These are phyloP conservation scores for Venustaconcha ellipsiformis DNA, from an alignment of 1,140 invertebrate genomes.

Conservation along the genomic window DNA sequence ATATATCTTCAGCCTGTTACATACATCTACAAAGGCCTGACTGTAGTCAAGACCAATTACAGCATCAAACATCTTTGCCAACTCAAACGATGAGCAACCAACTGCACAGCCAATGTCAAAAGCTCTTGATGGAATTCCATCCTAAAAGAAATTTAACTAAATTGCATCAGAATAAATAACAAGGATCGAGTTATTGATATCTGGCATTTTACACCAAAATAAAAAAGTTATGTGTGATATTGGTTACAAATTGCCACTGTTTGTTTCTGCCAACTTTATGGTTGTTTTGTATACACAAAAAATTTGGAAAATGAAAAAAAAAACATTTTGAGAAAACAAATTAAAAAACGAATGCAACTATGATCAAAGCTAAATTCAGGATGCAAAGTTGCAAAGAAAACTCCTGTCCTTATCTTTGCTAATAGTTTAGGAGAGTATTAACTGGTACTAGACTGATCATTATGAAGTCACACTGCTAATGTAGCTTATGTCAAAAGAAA, in stretches of 20 bases:
- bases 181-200: not conserved
- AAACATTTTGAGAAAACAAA: too few relatives aligned
- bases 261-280: not conserved
- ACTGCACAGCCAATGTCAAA: conserved; percentile 69
- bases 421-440: too few relatives aligned
- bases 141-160: conserved; percentile 31
- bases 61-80: conserved; percentile 57
- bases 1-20: conserved; percentile 57
- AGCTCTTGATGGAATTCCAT: conserved; percentile 50
- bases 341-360: too few relatives aligned
- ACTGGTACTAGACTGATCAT: too few relatives aligned
- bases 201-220: not conserved
- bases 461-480: too few relatives aligned
- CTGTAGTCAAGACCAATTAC: conserved; percentile 68
- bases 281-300: too few relatives aligned
- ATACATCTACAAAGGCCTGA: conserved; percentile 63
- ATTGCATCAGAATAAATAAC: not conserved
- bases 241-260: not conserved
- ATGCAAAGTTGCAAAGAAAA: too few relatives aligned
- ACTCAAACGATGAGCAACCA: conserved; percentile 66
- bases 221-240: not conserved
- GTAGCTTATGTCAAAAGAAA: too few relatives aligned
- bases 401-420: too few relatives aligned
- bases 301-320: too few relatives aligned
- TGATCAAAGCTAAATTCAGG: too few relatives aligned